These are phyloP conservation scores for Crepidodera aurea DNA, from an alignment of 2,888 invertebrate genomes.

Conservation along the genomic window DNA sequence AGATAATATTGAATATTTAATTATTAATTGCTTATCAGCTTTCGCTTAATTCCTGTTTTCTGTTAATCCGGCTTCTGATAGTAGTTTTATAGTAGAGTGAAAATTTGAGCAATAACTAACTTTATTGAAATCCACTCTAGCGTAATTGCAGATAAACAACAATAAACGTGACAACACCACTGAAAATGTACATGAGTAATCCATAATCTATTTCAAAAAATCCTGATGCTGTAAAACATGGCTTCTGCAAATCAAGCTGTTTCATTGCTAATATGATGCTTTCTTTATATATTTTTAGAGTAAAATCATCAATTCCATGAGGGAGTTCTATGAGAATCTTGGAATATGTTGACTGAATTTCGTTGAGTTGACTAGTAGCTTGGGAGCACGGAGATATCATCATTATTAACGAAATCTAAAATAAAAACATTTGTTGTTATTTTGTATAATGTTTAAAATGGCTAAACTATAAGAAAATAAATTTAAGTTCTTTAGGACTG, in stretches of 20 bases:
- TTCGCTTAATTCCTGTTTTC: no score
- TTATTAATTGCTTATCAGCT: no score
- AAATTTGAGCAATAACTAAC: no score
- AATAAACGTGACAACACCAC: conserved; percentile 31
- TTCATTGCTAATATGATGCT: conserved; percentile 21
- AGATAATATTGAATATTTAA: no score
- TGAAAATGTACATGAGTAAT: conserved; percentile 31
- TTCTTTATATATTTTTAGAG: conserved; percentile 17
- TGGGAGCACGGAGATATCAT: conserved; percentile 28
- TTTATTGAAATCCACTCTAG: no score
- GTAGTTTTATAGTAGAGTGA: no score
- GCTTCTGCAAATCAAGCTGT: conserved; percentile 29
- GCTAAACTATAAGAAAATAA: no score
- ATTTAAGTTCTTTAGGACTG: no score
- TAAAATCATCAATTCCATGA: conserved; percentile 18
- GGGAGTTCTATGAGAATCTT: conserved; percentile 33
- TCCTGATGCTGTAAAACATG: conserved; percentile 36
- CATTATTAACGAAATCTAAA: conserved; percentile 16
- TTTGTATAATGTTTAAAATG: no score
- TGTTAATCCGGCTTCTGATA: no score
- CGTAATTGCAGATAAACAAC: conserved; percentile 30
- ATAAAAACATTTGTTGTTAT: no score
- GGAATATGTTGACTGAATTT: conserved; percentile 13
- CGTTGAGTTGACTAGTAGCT: conserved; percentile 16
- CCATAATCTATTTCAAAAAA: conserved; percentile 33